Evolutionary conservation across 2,888 invertebrate genomes (phyloP), one percentile per base, ranked within the genome.

Genomic region (Tetragnatha montana): DNA sequence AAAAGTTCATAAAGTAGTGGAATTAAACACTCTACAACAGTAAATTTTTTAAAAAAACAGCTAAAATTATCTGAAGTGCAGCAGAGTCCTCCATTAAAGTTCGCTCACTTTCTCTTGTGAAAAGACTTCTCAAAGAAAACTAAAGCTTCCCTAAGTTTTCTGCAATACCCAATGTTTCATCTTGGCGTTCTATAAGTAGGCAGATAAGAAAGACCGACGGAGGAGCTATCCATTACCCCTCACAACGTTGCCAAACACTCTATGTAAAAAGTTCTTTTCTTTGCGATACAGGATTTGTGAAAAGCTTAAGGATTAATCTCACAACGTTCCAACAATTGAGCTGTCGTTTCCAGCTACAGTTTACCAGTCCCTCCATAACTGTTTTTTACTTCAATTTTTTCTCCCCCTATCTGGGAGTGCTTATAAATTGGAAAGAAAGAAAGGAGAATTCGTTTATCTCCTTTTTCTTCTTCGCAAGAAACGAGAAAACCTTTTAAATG

Each of bases 281-380:
- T 60, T 6, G 60, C 60, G 60, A 60, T 60, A 60, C 60, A 60
- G 60, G 60, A 60, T 60, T 60, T 60, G 60, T 60, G 60, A 60
- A 60, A 60, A 60, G 60, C 60, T 60, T 60, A 60, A 60, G 60
- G 60, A 60, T 60, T 60, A 60, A 60, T 60, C 60, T 60, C 60
- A 60, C 60, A 60, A 17, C 60, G 60, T 60, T 60, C 60, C 60
- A 60, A 60, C 60, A 60, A 60, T 60, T 60, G 60, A 60, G 60
- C 60, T 60, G 60, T 60, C 60, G 60, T 60, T 60, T 8, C 60
- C 60, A 60, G 60, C 60, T 60, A 17, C 60, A 60, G 60, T 60
- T 60, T 60, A 60, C 60, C 60, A 7, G 12, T 10, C 8, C 17
- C 60, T 60, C 17, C 35, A 35, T 35, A 35, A 60, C 35, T 60